Percentiles rank a stretch among this genome's conserved stretches.
Conservation (phyloP, 2,113 vertebrate species). For the Petrocephalus zakoni region DNA sequence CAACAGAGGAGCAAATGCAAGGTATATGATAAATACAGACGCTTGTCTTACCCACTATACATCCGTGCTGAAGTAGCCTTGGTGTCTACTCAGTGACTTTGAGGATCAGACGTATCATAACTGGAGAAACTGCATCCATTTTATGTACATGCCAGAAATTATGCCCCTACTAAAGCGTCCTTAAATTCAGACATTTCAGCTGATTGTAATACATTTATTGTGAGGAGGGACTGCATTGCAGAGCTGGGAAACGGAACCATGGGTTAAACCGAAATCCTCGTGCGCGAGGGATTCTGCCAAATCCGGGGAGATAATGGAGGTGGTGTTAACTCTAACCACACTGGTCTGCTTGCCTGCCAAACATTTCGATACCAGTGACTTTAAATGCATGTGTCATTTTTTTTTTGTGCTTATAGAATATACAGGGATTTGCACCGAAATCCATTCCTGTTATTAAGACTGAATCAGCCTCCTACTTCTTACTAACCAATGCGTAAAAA, state of each 20-base stretch:
- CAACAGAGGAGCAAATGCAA: background rate
- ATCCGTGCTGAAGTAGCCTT: background rate
- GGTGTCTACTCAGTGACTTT: background rate
- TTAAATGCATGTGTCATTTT: background rate
- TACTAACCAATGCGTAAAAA: background rate
- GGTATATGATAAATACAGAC: background rate
- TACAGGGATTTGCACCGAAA: background rate
- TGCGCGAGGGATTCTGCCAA: background rate
- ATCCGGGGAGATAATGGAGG: background rate
- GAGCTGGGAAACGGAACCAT: background rate
- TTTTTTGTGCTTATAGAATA: background rate
- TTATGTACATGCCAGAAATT: background rate
- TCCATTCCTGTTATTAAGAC: background rate
- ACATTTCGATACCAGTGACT: background rate
- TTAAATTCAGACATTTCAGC: background rate
- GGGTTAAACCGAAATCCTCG: background rate
- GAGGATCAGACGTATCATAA: background rate
- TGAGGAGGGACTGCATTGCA: background rate
- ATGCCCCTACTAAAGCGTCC: background rate
- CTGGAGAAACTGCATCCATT: background rate
- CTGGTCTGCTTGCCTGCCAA: background rate
- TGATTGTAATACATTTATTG: background rate
- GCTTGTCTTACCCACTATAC: background rate
- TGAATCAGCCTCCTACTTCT: background rate
- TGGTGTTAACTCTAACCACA: background rate